Evolutionary conservation across 2,113 vertebrate species (phyloP), one percentile per base, ranked within the genome.

Genomic region (Oreochromis aureus): DNA sequence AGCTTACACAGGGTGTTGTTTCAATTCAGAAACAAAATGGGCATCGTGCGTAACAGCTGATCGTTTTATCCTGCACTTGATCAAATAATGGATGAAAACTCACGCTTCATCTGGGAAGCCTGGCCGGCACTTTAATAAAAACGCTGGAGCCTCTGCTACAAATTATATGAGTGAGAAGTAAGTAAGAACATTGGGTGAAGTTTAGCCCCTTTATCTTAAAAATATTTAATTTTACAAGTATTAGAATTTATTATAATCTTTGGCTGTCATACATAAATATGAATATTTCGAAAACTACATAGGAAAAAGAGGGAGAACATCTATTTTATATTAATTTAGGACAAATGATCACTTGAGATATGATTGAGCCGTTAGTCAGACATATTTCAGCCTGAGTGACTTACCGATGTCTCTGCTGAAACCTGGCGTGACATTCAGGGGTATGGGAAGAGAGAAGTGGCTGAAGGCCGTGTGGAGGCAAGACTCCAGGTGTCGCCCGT

Each of bases 381-480:
- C 44, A 76, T 51, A 51, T 5, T 48, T 32, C 10, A 66, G 36
- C 27, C 32, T 39, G 30, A 6, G 2, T 8, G 44, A 88, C 97
- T 96, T 56, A 99, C 99, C 97, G 0, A 98, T 96, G 81, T 97
- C 98, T 82, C 98, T 99, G 95, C 96, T 98, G 96, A 99, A 99
- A 9, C 98, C 98, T 0, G 99, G 99, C 0, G 98, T 98, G 6
- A 98, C 98, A 83, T 97, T 97, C 41, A 99, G 98, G 0, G 98
- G 99, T 56, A 99, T 95, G n/a, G 98, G 98, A 19, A 99, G 95
- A 84, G 97, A 98, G 96, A 99, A 99, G 95, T 98, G 98, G 90
- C 97, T 98, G 93, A 97, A 97, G 1, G 98, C 97, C 0, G 98
- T 99, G 95, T 99, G 98, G n/a, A 99, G 96, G 93, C 99, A 99